phyloP scores from a whole-genome alignment of 2,113 vertebrate genomes.

The Pontoporia blainvillei region DNA sequence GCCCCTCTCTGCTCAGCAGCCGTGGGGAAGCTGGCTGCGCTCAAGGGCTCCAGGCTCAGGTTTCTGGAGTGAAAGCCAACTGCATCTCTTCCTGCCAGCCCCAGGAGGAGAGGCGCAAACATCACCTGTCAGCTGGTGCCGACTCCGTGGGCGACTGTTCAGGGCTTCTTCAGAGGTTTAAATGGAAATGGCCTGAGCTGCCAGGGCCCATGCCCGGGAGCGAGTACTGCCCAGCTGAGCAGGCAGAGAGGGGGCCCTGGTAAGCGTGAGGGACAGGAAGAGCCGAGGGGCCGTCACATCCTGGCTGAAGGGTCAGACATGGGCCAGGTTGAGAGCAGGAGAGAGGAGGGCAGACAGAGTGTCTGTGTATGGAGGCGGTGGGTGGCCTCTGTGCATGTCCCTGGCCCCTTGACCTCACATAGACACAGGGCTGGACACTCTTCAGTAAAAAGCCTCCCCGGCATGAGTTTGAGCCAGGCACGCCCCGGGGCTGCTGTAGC shows the following conservation, averaged over 20 bases:
- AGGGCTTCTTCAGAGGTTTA: slow-evolving; percentile 53
- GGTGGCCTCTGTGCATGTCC: too few relatives aligned
- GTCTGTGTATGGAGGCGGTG: not conserved
- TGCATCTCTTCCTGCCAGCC: slow-evolving; percentile 43
- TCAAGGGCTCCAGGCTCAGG: slow-evolving; percentile 14
- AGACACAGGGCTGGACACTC: not conserved
- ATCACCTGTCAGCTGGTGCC: slow-evolving; percentile 73
- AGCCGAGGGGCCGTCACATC: not conserved
- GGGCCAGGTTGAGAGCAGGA: not conserved
- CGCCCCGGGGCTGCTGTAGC: fast-evolving
- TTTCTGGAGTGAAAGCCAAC: slow-evolving; percentile 57
- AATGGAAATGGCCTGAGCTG: slow-evolving; percentile 54
- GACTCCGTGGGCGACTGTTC: slow-evolving; percentile 46
- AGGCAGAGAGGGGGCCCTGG: not conserved
- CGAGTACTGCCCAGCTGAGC: not conserved
- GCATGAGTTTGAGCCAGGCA: not conserved
- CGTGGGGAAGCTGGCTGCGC: not conserved
- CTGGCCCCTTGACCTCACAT: not conserved
- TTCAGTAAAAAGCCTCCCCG: not conserved
- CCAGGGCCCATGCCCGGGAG: not conserved
- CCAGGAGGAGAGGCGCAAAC: slow-evolving; percentile 50
- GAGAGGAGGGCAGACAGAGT: not conserved
- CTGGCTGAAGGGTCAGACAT: not conserved
- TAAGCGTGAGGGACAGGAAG: not conserved
- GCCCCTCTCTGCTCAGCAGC: not conserved